Base-by-base conservation (phyloP, 2,113 vertebrate genomes). In the Nanorana parkeri region DNA sequence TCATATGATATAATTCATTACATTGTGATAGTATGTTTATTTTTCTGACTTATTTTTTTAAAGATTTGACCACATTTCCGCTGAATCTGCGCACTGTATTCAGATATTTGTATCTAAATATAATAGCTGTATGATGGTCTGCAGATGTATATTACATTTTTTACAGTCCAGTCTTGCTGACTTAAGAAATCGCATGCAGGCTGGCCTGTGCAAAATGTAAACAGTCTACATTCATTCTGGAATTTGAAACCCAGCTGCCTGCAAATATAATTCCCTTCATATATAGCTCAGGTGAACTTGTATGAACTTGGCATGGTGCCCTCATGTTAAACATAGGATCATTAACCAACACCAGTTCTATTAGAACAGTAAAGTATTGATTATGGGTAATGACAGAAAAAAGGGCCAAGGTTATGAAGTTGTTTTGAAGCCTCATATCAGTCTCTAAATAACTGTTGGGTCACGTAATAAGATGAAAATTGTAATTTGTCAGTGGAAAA, bases 301-400 rank as follows among this genome's bases (percentile, higher is more conserved):
- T 63, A 29, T 71, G 78, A 61, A 71, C 78, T 80, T 71, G 78
- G 67, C 78, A 63, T 7, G n/a, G 7, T 61, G 51, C 66, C 78
- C 66, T 24, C 10, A 23, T 21, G 13, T n/a, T n/a, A 80, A 54
- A 69, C 21, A 60, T 28, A 68, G 65, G 15, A 65, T 67, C 26
- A 63, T 58, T 76, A 32, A 3, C 73, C 20, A 32, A 15, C 52
- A 20, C 26, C 5, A 8, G 17, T 4, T 55, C 7, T 5, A 4
- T 74, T 3, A 20, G 17, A 60, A 74, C 29, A 74, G 71, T 20
- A 74, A 17, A 60, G 26, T 56, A 21, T 32, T 58, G 24, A 56
- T 58, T 17, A 56, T 67, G 17, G 29, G 26, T 32, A 74, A 63
- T 23, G 29, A 3, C 60, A 17, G 29, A 36, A 61, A 41, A 26